phyloP scores from a whole-genome alignment of 2,113 vertebrate genomes.

The Hepsetus odoe region DNA sequence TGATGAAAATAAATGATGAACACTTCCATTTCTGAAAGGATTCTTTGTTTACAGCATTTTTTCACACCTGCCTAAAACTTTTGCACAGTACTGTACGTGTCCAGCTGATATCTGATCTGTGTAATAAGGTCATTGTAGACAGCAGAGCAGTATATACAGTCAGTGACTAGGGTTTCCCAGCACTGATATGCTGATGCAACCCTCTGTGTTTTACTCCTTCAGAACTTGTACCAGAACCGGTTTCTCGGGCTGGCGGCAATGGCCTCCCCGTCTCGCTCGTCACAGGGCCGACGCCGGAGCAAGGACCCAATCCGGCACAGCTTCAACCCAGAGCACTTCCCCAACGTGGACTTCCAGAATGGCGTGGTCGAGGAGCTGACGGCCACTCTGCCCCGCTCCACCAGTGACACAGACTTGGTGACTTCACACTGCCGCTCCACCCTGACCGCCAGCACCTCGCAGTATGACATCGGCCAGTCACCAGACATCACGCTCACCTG shows the following conservation, averaged over 20 bases:
- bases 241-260: constrained; percentile 73
- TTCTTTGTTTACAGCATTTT: too few species aligned
- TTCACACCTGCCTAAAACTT: too few species aligned
- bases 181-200: too few species aligned
- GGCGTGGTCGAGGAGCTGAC: constrained; percentile 64
- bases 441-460: constrained; percentile 85
- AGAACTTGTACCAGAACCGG: constrained; percentile 68
- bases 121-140: too few species aligned
- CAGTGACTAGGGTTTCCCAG: too few species aligned
- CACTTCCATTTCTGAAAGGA: too few species aligned
- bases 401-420: constrained; percentile 88
- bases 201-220: constrained; percentile 5
- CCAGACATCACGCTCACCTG: constrained; percentile 86
- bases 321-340: constrained; percentile 88
- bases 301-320: constrained; percentile 88
- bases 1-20: too few species aligned
- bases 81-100: too few species aligned
- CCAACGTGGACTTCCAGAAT: constrained; percentile 81
- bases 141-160: too few species aligned
- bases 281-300: constrained; percentile 82
- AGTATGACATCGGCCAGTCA: constrained; percentile 84
- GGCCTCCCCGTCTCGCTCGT: constrained; percentile 86
- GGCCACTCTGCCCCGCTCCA: constrained; percentile 81
- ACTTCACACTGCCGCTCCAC: constrained; percentile 88
- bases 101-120: too few species aligned